Percentiles rank a stretch among this genome's conserved stretches.
Evolutionary conservation across 2,888 invertebrate species (phyloP).

Genomic region (Neelides folsomi): DNA sequence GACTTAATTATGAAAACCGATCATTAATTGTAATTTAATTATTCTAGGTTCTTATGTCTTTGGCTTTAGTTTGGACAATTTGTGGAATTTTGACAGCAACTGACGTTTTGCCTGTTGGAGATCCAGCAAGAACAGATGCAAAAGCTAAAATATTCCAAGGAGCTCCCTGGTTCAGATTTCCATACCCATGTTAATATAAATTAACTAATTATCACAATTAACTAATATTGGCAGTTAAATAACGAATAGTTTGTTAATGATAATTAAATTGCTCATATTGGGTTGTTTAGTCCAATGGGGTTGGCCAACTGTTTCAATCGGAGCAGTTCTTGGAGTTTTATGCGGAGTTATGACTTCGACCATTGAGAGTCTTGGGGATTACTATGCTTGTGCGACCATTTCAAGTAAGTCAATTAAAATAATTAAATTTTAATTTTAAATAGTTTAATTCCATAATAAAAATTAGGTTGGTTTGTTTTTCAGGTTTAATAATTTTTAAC

Average conservation of each 20-base stretch:
- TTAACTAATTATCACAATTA: background rate
- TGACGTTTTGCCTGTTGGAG: conserved; percentile 49
- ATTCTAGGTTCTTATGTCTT: conserved; percentile 55
- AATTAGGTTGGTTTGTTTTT: too few relatives aligned
- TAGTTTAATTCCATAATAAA: too few relatives aligned
- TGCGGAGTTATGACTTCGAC: conserved; percentile 66
- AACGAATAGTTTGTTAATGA: background rate
- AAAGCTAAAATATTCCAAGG: conserved; percentile 55
- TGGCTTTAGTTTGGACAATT: conserved; percentile 60
- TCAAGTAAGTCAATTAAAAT: conserved; percentile 30
- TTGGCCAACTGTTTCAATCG: conserved; percentile 51
- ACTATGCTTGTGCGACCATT: conserved; percentile 70
- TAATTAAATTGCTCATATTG: conserved; percentile 1
- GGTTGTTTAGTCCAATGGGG: conserved; percentile 57
- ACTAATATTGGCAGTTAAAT: background rate
- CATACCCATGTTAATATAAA: conserved; percentile 53
- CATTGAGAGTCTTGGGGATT: conserved; percentile 73
- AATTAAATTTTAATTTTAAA: too few relatives aligned
- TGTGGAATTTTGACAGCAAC: conserved; percentile 56
- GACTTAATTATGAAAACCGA: background rate
- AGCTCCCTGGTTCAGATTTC: conserved; percentile 65
- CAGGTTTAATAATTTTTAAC: conserved; percentile 1
- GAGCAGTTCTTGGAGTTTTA: conserved; percentile 61
- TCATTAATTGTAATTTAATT: conserved; percentile 1
- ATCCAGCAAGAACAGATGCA: conserved; percentile 60